phyloP scores from a whole-genome alignment of 2,888 invertebrate species.

The Hartigia nigra region DNA sequence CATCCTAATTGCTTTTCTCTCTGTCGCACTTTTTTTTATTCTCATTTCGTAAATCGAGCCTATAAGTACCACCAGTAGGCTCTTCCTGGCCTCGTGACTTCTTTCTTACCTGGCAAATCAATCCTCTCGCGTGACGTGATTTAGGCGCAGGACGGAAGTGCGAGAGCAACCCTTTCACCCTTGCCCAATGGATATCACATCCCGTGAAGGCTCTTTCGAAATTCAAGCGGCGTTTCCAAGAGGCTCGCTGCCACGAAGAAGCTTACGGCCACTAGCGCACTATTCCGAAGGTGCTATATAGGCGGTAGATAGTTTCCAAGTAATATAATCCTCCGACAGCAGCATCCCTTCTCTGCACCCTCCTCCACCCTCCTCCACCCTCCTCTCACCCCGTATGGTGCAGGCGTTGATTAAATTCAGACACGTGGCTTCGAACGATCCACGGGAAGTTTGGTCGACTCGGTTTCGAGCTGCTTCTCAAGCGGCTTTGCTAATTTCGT shows the following conservation, averaged over 20 bases:
- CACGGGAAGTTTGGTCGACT: conserved; percentile 17
- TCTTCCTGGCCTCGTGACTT: no score
- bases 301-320: conserved; percentile 45
- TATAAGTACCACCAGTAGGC: neutral
- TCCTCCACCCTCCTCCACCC: conserved; percentile 8
- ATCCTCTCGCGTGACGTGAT: no score
- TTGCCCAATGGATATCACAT: neutral
- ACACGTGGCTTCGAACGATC: conserved; percentile 32
- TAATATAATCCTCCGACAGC: conserved; percentile 51
- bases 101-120: no score
- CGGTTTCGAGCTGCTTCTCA: no score
- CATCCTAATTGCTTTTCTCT: neutral
- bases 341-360: conserved; percentile 14
- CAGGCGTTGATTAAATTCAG: conserved; percentile 52
- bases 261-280: conserved; percentile 13
- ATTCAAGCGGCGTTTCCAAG: no score
- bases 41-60: neutral
- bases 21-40: neutral
- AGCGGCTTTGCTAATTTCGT: no score
- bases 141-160: no score
- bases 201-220: no score
- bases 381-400: conserved; percentile 1
- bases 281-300: conserved; percentile 28
- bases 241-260: no score
- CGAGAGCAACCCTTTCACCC: neutral